Base-by-base conservation (phyloP, 2,888 invertebrate species). In the Tinea trinotella region DNA sequence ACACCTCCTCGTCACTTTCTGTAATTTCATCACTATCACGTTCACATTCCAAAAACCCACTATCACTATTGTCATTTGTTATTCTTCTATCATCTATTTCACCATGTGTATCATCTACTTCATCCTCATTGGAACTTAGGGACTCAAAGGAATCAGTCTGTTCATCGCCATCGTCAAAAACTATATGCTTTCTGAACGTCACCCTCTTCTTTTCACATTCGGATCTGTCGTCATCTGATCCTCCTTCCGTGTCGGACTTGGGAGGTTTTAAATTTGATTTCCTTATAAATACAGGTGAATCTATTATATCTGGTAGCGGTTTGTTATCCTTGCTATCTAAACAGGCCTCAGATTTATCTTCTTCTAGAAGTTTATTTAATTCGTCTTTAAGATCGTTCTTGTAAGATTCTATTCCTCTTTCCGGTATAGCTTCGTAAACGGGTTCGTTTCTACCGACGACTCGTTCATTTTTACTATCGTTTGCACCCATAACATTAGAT, bases 161-260 rank as follows among this genome's bases (percentile, higher is more conserved):
- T 56, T 78, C 75, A 46, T 86, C 87, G 4, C 87, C 87, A 59
- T 87, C 87, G 57, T 87, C 87, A 59, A 87, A 87, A 53, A 85
- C 64, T n/a, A 87, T 83, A 53, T 83, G 83, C 56, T 83, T 87
- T 60, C 78, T 73, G 57, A 87, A 87, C 1, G 84, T 87, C 0
- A 87, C 85, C 15, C 70, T 67, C 59, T 87, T 87, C 57, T 84
- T 85, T 0, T 78, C 81, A 54, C 70, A 68, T 53, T 85, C 85
- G 0, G 85, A 84, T 53, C 82, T 62, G 53, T 85, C 85, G 20
- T 85, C 85, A 50, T 85, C 84, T 0, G 85, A 84, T 57, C 79
- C 78, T 0, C 73, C 80, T 59, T 85, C 84, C 0, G 68, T 76
- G 34, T 84, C 85, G 0, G 79, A 76, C 54, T 68, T 76, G 0